phyloP scores from a whole-genome alignment of 2,113 vertebrate species.

The Rhinoptilus africanus region DNA sequence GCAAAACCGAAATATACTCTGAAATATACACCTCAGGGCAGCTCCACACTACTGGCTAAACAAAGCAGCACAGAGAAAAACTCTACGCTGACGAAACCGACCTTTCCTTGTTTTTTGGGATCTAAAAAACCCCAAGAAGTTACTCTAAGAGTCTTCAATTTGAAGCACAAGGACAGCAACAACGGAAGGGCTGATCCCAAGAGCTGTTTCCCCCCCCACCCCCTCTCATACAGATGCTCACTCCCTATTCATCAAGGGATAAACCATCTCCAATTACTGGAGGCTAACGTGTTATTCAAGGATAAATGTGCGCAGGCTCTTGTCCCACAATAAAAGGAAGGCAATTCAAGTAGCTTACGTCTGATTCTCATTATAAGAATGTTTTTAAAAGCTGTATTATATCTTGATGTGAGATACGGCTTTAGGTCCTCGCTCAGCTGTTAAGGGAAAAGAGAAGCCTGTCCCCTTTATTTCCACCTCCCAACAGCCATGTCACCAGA shows the following conservation, averaged over 20 bases:
- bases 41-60: not conserved
- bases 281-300: slow-evolving; percentile 40
- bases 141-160: not conserved
- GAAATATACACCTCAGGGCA: not conserved
- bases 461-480: not conserved
- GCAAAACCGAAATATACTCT: not conserved
- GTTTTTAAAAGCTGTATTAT: slow-evolving; percentile 7
- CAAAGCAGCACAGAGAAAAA: rapidly evolving
- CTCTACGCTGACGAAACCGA: not conserved
- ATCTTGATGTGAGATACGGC: not conserved
- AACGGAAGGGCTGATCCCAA: slow-evolving; percentile 35
- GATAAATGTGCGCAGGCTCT: slow-evolving; percentile 37
- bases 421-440: not conserved
- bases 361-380: slow-evolving; percentile 32
- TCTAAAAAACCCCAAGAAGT: not conserved
- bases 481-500: not conserved
- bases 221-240: not conserved
- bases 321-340: not conserved
- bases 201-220: not conserved
- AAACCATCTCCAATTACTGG: slow-evolving; percentile 61
- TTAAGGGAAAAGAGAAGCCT: not conserved
- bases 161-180: not conserved
- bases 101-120: not conserved
- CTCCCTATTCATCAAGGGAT: slow-evolving; percentile 47
- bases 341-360: slow-evolving; percentile 45